Conservation (phyloP, 2,113 vertebrate genomes). For the Plotosus lineatus region DNA sequence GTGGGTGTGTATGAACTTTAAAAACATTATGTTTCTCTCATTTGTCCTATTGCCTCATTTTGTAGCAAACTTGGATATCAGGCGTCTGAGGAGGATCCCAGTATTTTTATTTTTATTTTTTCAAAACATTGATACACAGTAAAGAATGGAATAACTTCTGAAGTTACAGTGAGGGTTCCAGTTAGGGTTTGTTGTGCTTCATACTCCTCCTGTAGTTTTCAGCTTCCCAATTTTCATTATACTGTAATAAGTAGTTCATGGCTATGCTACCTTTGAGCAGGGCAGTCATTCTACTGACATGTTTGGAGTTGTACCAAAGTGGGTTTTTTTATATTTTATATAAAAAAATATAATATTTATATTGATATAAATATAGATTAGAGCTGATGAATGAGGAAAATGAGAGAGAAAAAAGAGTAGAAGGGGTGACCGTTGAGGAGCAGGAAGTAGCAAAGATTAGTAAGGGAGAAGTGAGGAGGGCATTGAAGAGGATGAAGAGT, state of each 20-base stretch:
- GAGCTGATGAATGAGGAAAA: no score
- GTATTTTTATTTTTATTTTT: not conserved
- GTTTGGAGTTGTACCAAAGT: not conserved
- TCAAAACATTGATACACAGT: not conserved
- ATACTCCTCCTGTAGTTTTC: not conserved
- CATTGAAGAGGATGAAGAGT: no score
- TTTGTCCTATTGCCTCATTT: conserved; percentile 10
- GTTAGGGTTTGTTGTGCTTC: not conserved
- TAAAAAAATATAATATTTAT: no score
- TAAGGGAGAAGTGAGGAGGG: no score
- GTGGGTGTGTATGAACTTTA: not conserved
- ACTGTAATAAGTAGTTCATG: not conserved
- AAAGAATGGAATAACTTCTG: not conserved
- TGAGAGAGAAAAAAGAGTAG: no score
- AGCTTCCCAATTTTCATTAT: no score
- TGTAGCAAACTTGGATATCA: not conserved
- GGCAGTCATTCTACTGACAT: not conserved
- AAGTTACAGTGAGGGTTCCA: no score
- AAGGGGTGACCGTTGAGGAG: no score
- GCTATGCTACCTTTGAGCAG: not conserved
- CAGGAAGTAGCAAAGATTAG: no score
- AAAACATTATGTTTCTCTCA: conserved; percentile 1
- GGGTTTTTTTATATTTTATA: not conserved
- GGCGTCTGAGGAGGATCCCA: not conserved
- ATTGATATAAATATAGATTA: no score